These are phyloP conservation scores for Tigriopus japonicus DNA, from an alignment of 1,140 invertebrate species.

Conservation along the genomic window DNA sequence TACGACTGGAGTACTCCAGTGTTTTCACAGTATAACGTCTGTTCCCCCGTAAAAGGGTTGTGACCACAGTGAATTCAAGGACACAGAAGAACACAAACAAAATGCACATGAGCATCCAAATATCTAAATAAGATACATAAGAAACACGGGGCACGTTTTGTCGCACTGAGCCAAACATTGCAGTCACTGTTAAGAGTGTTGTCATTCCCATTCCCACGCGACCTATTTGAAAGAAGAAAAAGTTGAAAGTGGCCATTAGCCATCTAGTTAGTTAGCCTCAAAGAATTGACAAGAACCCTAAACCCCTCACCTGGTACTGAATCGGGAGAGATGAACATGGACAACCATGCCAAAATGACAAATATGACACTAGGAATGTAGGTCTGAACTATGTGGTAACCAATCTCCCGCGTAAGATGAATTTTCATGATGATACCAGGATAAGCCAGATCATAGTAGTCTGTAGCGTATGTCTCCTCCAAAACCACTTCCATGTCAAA, in stretches of 20 bases:
- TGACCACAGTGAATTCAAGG: slow-evolving; percentile 4
- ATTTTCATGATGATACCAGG: slow-evolving; percentile 3
- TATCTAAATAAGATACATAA: not conserved
- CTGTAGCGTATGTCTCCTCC: not conserved
- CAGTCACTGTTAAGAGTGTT: slow-evolving; percentile 4
- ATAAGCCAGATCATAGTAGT: slow-evolving; percentile 1
- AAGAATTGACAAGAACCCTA: too few species aligned
- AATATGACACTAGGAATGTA: not conserved
- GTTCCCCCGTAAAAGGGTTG: not conserved
- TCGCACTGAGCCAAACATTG: slow-evolving; percentile 7
- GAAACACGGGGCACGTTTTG: slow-evolving; percentile 6
- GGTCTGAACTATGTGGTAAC: slow-evolving; percentile 6
- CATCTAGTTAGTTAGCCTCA: too few species aligned
- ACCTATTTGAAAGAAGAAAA: not conserved
- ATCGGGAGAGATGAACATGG: slow-evolving; percentile 4
- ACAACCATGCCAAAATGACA: slow-evolving; percentile 6
- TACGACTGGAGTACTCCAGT: not conserved
- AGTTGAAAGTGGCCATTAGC: too few species aligned
- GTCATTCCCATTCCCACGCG: slow-evolving; percentile 11
- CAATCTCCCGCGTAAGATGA: not conserved
- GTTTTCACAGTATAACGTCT: not conserved
- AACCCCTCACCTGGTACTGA: not conserved
- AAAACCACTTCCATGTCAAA: not conserved
- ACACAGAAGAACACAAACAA: slow-evolving; percentile 4
- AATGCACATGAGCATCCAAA: slow-evolving; percentile 8